phyloP scores from a whole-genome alignment of 2,888 invertebrate species.

The Nasonovia ribisnigri region DNA sequence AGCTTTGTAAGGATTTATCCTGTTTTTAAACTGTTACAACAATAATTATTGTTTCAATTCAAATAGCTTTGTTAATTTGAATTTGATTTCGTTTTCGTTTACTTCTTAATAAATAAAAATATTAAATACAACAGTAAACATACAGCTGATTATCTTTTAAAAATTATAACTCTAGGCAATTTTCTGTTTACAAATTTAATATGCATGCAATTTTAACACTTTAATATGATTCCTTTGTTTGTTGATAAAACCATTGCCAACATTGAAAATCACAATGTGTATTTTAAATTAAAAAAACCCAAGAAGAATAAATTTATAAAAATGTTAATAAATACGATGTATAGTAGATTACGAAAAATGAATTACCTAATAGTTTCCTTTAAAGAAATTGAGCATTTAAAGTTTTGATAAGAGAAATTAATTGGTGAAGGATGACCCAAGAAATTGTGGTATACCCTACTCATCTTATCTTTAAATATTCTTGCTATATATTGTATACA shows the following conservation, averaged over 20 bases:
- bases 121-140: not conserved
- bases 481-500: not conserved
- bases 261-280: not conserved
- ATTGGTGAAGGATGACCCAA: not conserved
- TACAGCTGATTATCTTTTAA: no score
- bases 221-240: no score
- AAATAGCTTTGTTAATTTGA: not conserved
- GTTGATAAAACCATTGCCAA: not conserved
- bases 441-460: not conserved
- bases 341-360: not conserved
- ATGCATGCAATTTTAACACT: no score
- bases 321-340: not conserved
- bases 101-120: not conserved
- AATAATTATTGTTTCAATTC: not conserved
- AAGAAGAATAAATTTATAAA: not conserved
- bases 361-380: not conserved
- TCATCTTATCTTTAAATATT: not conserved
- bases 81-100: not conserved
- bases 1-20: not conserved
- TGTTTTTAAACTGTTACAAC: not conserved
- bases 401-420: not conserved
- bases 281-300: not conserved
- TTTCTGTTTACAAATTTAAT: no score
- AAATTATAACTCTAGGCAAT: no score
- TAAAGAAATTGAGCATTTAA: not conserved